Percentiles rank a stretch among this genome's conserved stretches.
phyloP scores from a whole-genome alignment of 2,797 vertebrate species.

The Sebastes umbrosus region DNA sequence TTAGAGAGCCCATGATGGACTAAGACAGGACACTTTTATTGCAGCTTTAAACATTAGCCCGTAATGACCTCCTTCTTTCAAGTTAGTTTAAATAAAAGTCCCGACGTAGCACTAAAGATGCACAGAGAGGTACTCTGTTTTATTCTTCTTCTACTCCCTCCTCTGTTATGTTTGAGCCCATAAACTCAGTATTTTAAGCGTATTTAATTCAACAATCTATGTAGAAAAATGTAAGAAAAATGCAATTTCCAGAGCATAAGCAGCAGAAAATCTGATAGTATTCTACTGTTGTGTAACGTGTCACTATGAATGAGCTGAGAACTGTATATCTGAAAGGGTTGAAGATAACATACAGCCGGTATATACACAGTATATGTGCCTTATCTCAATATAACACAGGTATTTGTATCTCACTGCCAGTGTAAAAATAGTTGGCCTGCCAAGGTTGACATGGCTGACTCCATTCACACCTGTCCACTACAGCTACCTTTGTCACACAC shows the following conservation, averaged over 20 bases:
- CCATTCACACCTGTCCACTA: slow-evolving; percentile 34
- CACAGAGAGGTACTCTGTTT: not conserved
- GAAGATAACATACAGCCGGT: not conserved
- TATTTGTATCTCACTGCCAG: slow-evolving; percentile 31
- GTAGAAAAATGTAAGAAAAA: not conserved
- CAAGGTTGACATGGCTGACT: slow-evolving; percentile 36
- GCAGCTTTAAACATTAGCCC: not conserved
- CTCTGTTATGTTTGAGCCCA: not conserved
- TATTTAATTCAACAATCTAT: not conserved
- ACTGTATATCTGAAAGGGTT: not conserved
- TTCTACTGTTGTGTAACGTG: not conserved
- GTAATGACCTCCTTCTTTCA: slow-evolving; percentile 19
- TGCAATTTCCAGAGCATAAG: not conserved
- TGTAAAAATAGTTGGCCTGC: slow-evolving; percentile 48
- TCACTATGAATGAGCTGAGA: not conserved
- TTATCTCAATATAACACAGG: slow-evolving; percentile 8
- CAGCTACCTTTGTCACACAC: slow-evolving; percentile 55
- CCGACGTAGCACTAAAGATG: not conserved
- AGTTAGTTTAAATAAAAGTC: slow-evolving; percentile 9
- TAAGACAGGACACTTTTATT: not conserved
- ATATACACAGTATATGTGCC: not conserved
- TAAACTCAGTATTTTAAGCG: not conserved
- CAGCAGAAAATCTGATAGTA: not conserved
- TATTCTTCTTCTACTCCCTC: not conserved
- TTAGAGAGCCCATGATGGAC: not conserved